phyloP scores from a whole-genome alignment of 2,888 invertebrate genomes.

The Pristionchus arcanus region DNA sequence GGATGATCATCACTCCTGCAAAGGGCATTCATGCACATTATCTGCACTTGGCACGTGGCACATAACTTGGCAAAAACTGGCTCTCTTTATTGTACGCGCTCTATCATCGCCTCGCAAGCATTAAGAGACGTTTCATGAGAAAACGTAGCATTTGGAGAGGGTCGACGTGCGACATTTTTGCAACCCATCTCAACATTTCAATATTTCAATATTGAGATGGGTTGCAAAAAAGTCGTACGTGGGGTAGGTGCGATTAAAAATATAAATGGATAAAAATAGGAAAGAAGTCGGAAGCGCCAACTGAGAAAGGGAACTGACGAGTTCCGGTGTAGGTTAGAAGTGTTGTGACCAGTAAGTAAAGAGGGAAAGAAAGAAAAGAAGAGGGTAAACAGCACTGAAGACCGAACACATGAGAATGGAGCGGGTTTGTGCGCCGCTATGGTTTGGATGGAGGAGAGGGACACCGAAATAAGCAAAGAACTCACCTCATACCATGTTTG shows the following conservation, averaged over 20 bases:
- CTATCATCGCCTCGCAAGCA: no score
- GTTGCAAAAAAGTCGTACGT: no score
- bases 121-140: no score
- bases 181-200: no score
- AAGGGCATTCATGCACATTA: no score
- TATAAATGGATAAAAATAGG: not conserved
- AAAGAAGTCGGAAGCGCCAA: not conserved
- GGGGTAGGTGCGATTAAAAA: no score
- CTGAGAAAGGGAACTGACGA: not conserved
- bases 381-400: slow-evolving; percentile 21
- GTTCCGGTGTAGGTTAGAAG: slow-evolving; percentile 22
- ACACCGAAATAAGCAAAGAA: not conserved
- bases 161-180: no score
- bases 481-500: not conserved
- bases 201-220: no score
- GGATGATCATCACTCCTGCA: not conserved
- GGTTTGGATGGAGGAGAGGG: slow-evolving; percentile 6
- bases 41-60: not conserved
- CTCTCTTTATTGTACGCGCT: not conserved
- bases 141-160: no score
- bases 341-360: slow-evolving; percentile 20
- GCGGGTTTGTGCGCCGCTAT: slow-evolving; percentile 6
- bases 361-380: slow-evolving; percentile 4
- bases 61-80: no score
- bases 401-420: slow-evolving; percentile 38